Base-by-base conservation (phyloP, 2,113 vertebrate species). In the Riparia riparia region DNA sequence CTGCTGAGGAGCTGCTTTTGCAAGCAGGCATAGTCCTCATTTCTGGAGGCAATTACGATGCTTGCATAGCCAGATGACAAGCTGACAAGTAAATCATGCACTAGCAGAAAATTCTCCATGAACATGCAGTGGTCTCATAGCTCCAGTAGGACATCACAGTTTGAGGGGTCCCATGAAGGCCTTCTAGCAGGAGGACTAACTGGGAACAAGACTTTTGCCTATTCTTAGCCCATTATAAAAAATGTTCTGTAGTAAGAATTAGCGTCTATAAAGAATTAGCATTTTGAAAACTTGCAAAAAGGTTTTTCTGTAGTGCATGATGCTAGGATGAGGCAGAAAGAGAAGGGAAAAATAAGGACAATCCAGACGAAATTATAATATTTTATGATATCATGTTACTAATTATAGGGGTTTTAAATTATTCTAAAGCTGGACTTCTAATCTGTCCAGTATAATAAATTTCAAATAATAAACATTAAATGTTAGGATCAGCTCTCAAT, bases 111-210 rank as follows among this genome's bases (percentile, higher is more conserved):
- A 68, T 79, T 60, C 12, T 50, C 11, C 34, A 17, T n/a, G 44
- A 47, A 26, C 15, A 2, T 25, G 17, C 24, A 77, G 3, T 29
- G 26, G 28, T 87, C n/a, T 65, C 1, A 2, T 9, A 49, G 28
- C 37, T 77, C 31, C 47, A 47, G 19, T 7, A 47, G 51, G 21
- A 31, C 25, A 45, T 49, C 47, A 29, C 21, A 74, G 16, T 47
- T 57, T 56, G 50, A 77, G 34, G 7, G 11, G 21, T 45, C 51
- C 29, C 15, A 10, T 25, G 26, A 88, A 84, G 39, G 14, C 37
- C 1, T 2, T 54, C 26, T 78, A 0, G 15, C 0, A 0, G 5
- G 5, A 1, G 3, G 3, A 34, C 24, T 73, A 49, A 57, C 21
- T 4, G 34, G 26, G 34, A 89, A 12, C 14, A 82, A 64, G 28